Conservation (phyloP, 37 sponge, comb jelly and placozoan genomes). For the Hormiphora californensis region DNA sequence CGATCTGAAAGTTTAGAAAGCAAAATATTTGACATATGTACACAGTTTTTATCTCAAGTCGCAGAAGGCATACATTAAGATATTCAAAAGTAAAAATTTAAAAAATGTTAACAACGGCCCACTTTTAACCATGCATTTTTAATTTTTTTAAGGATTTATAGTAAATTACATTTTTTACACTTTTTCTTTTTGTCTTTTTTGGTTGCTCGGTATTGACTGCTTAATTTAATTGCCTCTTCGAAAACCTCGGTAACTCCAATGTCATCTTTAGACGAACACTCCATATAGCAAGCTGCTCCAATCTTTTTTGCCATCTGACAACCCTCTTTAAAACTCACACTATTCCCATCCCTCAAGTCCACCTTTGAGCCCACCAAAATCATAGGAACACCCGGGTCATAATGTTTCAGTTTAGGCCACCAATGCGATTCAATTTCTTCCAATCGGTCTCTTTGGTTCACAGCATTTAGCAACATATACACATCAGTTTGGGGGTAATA, state of each 20-base stretch:
- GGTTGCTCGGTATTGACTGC: background rate
- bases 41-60: no score
- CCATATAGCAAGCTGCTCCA: slow-evolving; percentile 25
- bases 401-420: background rate
- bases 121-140: no score
- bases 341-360: background rate
- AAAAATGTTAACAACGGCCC: no score
- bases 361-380: slow-evolving; percentile 22
- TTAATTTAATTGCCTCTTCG: background rate
- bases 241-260: slow-evolving; percentile 17
- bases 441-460: background rate
- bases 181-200: background rate
- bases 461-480: background rate
- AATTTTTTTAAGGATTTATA: no score
- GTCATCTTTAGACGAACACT: background rate
- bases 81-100: no score
- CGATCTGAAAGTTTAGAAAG: no score
- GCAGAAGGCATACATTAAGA: no score
- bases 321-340: background rate
- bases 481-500: slow-evolving; percentile 1
- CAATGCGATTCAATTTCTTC: slow-evolving; percentile 1
- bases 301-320: slow-evolving; percentile 34
- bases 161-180: no score
- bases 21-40: no score
- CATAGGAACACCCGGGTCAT: slow-evolving; percentile 15